phyloP scores from a whole-genome alignment of 2,888 invertebrate species.

The Tortricodes alternella region DNA sequence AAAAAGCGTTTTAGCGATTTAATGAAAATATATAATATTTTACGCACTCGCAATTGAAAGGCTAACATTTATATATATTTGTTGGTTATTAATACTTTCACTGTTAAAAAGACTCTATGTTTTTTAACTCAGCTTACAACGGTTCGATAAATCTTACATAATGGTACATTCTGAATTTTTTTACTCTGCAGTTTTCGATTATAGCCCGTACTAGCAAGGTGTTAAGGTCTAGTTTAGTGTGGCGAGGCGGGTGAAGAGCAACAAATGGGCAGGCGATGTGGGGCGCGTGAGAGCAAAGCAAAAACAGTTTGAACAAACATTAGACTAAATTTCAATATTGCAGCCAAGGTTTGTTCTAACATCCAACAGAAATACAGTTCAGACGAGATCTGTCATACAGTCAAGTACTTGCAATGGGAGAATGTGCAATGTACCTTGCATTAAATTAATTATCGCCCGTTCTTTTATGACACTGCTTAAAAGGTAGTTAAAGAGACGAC shows the following conservation, averaged over 20 bases:
- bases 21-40: too few species aligned
- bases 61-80: too few species aligned
- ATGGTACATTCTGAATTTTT: background rate
- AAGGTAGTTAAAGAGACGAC: too few species aligned
- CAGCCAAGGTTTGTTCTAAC: slow-evolving; percentile 13
- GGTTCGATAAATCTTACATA: background rate
- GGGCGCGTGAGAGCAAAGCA: slow-evolving; percentile 72
- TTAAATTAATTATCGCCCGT: background rate
- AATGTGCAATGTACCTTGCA: slow-evolving; percentile 1
- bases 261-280: slow-evolving; percentile 75
- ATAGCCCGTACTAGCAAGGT: slow-evolving; percentile 61
- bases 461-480: too few species aligned
- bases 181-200: slow-evolving; percentile 35
- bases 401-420: slow-evolving; percentile 24
- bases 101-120: too few species aligned
- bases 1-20: too few species aligned
- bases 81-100: too few species aligned
- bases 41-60: too few species aligned
- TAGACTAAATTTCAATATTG: background rate
- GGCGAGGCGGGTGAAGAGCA: slow-evolving; percentile 77
- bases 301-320: slow-evolving; percentile 45
- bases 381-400: slow-evolving; percentile 31
- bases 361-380: slow-evolving; percentile 22
- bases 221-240: slow-evolving; percentile 75
- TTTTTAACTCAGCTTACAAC: too few species aligned